phyloP scores from a whole-genome alignment of 2,113 vertebrate species.

The Murina feae region DNA sequence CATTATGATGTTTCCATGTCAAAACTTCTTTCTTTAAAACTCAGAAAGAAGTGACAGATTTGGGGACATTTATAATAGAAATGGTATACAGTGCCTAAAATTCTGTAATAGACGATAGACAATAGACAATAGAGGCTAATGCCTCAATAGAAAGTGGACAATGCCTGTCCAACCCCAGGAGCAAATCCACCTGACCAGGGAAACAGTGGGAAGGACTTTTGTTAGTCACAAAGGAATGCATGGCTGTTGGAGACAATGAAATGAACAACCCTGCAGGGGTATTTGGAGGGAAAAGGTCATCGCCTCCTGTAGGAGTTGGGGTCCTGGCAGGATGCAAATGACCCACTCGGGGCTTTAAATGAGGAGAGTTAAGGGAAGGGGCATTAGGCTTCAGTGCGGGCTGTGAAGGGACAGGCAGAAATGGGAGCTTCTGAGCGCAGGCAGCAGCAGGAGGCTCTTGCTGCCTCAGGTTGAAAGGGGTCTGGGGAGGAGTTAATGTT shows the following conservation, averaged over 20 bases:
- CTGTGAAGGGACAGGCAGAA: accelerated
- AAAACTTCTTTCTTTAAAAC: background rate
- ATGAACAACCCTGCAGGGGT: background rate
- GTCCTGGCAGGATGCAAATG: background rate
- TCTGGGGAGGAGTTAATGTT: background rate
- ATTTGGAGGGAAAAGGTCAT: background rate
- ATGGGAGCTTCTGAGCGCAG: too few species aligned
- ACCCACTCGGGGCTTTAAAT: background rate
- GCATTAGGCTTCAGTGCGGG: background rate
- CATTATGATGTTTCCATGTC: background rate
- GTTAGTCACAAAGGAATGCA: background rate
- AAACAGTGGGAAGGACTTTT: background rate
- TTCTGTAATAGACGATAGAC: background rate
- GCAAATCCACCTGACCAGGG: background rate
- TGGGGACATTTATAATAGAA: background rate
- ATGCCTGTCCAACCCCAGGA: background rate
- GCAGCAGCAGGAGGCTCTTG: too few species aligned
- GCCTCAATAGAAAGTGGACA: background rate
- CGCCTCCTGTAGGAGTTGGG: background rate
- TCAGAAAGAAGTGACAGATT: background rate
- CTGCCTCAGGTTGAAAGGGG: background rate
- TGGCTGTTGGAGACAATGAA: background rate
- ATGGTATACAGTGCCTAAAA: background rate
- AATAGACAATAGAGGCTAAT: background rate
- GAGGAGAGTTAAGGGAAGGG: background rate